These are phyloP conservation scores for Eilema depressum DNA, from an alignment of 2,888 invertebrate genomes.

Conservation along the genomic window DNA sequence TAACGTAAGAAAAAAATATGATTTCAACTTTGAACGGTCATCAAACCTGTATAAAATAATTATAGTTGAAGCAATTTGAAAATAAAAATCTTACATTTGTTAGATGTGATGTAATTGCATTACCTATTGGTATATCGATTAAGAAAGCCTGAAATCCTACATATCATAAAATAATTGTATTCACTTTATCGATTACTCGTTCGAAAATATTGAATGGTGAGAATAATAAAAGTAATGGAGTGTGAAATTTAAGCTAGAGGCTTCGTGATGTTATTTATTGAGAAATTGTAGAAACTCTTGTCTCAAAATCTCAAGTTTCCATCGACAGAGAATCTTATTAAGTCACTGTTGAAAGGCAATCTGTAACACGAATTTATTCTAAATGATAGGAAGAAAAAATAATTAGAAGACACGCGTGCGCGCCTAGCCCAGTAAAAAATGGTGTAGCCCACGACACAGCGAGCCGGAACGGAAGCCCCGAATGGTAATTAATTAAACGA, in stretches of 20 bases:
- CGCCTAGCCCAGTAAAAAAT: slow-evolving; percentile 75
- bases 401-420: slow-evolving; percentile 68
- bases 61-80: slow-evolving; percentile 40
- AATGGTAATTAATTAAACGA: slow-evolving; percentile 86
- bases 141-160: slow-evolving; percentile 41
- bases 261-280: slow-evolving; percentile 25
- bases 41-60: slow-evolving; percentile 44
- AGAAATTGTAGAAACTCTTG: slow-evolving; percentile 21
- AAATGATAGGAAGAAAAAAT: slow-evolving; percentile 49
- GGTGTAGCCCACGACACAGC: slow-evolving; percentile 72
- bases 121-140: slow-evolving; percentile 30
- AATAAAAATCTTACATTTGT: slow-evolving; percentile 33
- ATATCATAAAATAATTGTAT: slow-evolving; percentile 35
- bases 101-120: slow-evolving; percentile 42
- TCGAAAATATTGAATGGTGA: slow-evolving; percentile 24
- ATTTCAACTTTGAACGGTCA: slow-evolving; percentile 35
- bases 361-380: slow-evolving; percentile 37
- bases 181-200: slow-evolving; percentile 30
- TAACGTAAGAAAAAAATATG: slow-evolving; percentile 46
- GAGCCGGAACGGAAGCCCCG: slow-evolving; percentile 82
- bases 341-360: slow-evolving; percentile 23
- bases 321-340: slow-evolving; percentile 6
- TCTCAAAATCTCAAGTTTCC: slow-evolving; percentile 16
- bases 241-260: slow-evolving; percentile 34
- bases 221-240: slow-evolving; percentile 32